Conservation (phyloP, 2,797 vertebrate genomes). For the Loris lydekkerianus region DNA sequence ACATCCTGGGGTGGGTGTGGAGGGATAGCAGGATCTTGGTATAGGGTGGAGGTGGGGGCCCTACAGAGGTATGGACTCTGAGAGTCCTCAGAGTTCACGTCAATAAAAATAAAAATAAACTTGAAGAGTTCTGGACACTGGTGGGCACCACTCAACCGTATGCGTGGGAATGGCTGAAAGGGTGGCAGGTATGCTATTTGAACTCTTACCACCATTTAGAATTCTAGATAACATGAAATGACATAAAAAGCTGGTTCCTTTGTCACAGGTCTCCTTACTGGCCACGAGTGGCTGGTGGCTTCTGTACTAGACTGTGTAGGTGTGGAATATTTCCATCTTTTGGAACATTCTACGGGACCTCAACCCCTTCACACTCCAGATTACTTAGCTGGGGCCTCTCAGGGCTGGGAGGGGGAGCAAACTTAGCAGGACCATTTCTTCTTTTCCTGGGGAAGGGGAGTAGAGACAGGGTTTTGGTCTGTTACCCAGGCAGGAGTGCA, state of each 20-base stretch:
- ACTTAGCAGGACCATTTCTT: background rate
- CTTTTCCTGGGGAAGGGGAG: background rate
- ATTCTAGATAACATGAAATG: background rate
- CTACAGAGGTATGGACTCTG: background rate
- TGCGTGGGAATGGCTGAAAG: background rate
- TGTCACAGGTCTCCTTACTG: accelerated
- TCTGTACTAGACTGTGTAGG: too few relatives aligned
- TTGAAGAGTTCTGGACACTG: background rate
- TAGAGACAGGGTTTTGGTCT: background rate
- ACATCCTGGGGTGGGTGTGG: conserved; percentile 88
- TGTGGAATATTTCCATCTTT: background rate
- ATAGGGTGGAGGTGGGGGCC: accelerated
- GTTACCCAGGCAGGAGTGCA: background rate
- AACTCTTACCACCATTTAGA: background rate
- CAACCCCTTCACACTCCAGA: background rate
- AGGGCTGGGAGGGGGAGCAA: background rate
- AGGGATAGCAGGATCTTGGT: background rate
- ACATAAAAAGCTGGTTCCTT: background rate
- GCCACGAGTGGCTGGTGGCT: accelerated
- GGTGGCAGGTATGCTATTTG: background rate
- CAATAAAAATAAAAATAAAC: background rate
- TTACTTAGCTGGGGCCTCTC: background rate
- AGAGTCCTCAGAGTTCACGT: too few relatives aligned
- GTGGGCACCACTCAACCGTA: background rate
- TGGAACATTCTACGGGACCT: background rate